phyloP scores from a whole-genome alignment of 2,888 invertebrate genomes.

The Nomada ruficornis region DNA sequence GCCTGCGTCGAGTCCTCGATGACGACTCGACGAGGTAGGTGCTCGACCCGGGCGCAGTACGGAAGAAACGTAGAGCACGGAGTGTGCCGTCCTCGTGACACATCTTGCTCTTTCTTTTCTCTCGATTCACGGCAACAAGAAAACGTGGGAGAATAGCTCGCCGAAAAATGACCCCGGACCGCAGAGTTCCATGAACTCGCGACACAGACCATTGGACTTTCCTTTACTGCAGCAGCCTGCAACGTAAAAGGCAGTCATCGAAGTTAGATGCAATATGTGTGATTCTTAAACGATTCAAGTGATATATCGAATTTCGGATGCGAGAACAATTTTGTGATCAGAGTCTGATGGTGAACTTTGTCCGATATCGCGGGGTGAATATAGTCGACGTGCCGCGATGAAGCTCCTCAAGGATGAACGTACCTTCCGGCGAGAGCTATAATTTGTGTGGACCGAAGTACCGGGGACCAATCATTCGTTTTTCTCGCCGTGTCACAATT shows the following conservation, averaged over 20 bases:
- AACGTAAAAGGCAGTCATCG: constrained; percentile 8
- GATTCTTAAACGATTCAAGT: background rate
- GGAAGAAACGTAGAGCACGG: constrained; percentile 65
- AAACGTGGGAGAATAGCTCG: constrained; percentile 12
- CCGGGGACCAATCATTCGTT: background rate
- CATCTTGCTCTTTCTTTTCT: constrained; percentile 20
- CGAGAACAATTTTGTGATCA: background rate
- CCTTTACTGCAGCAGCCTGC: background rate
- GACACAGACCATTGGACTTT: too few relatives aligned
- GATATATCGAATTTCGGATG: background rate
- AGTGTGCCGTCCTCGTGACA: constrained; percentile 56
- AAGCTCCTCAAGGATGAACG: constrained; percentile 22
- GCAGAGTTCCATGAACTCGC: background rate
- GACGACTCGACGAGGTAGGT: constrained; percentile 79
- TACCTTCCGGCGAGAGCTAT: background rate
- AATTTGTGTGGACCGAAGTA: background rate
- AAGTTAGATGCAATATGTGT: constrained; percentile 21
- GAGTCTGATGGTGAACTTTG: background rate
- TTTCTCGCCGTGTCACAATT: background rate
- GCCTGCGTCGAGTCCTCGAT: constrained; percentile 83
- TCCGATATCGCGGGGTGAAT: background rate
- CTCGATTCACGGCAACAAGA: constrained; percentile 29
- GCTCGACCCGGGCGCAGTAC: constrained; percentile 82
- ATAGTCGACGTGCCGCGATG: constrained; percentile 23
- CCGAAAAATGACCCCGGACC: constrained; percentile 2